Evolutionary conservation across 2,888 invertebrate genomes (phyloP).

Genomic region (Slavum lentiscoides): DNA sequence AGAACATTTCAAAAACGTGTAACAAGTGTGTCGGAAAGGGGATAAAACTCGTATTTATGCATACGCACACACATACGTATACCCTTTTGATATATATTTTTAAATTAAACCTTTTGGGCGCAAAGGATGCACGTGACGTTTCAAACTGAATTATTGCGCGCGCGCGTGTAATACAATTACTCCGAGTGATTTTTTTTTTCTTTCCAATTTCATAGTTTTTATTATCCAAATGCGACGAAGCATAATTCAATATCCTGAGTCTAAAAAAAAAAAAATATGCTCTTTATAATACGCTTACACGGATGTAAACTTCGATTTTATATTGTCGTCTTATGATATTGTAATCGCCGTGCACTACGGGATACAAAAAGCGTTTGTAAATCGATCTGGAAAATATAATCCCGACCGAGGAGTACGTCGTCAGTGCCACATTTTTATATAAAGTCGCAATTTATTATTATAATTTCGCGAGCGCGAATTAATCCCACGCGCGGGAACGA

Average conservation of each 20-base stretch:
- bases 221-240: background rate
- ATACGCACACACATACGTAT: background rate
- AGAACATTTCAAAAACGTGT: slow-evolving; percentile 18
- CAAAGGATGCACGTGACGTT: slow-evolving; percentile 51
- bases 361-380: no score
- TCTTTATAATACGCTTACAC: background rate
- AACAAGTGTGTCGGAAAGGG: slow-evolving; percentile 43
- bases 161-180: slow-evolving; percentile 35
- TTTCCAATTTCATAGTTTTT: slow-evolving; percentile 43
- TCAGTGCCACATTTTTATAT: background rate
- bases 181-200: slow-evolving; percentile 31
- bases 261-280: slow-evolving; percentile 1
- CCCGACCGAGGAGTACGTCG: background rate
- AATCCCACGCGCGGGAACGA: slow-evolving; percentile 1
- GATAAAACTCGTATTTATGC: background rate
- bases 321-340: no score
- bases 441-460: background rate
- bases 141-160: slow-evolving; percentile 49
- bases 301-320: background rate
- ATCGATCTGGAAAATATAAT: no score
- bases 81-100: slow-evolving; percentile 51
- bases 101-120: slow-evolving; percentile 49
- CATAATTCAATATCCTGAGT: background rate
- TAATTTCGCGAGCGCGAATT: background rate
- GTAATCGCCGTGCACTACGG: no score